phyloP scores from a whole-genome alignment of 2,113 vertebrate species.

The Peromyscus californicus region DNA sequence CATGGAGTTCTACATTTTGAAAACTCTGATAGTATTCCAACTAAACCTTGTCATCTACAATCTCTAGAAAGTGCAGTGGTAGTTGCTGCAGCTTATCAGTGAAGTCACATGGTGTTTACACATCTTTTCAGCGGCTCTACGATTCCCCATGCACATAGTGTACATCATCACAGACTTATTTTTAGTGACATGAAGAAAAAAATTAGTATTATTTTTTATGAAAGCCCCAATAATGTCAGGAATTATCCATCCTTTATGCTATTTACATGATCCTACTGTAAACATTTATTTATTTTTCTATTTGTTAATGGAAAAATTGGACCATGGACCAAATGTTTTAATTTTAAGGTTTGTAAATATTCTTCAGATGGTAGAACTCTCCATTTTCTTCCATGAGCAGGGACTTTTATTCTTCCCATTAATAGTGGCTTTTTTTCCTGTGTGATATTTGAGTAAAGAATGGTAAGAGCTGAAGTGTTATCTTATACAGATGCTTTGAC shows the following conservation, averaged over 20 bases:
- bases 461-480: not conserved
- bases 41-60: not conserved
- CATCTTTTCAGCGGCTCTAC: not conserved
- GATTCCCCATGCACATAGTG: not conserved
- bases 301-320: conserved; percentile 28
- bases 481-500: not conserved
- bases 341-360: not conserved
- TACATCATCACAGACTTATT: not conserved
- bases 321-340: not conserved
- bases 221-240: not conserved
- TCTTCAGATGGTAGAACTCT: not conserved
- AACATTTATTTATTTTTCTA: conserved; percentile 25
- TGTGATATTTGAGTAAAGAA: not conserved
- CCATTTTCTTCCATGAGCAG: not conserved
- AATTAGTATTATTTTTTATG: not conserved
- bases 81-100: not conserved
- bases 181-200: not conserved
- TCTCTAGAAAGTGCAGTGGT: not conserved
- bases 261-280: not conserved
- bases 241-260: not conserved
- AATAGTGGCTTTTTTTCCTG: not conserved
- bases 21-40: not conserved
- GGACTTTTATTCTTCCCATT: not conserved
- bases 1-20: not conserved
- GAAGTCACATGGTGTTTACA: not conserved